Base-by-base conservation (phyloP, 1,140 invertebrate genomes). In the Bombus confusus region DNA sequence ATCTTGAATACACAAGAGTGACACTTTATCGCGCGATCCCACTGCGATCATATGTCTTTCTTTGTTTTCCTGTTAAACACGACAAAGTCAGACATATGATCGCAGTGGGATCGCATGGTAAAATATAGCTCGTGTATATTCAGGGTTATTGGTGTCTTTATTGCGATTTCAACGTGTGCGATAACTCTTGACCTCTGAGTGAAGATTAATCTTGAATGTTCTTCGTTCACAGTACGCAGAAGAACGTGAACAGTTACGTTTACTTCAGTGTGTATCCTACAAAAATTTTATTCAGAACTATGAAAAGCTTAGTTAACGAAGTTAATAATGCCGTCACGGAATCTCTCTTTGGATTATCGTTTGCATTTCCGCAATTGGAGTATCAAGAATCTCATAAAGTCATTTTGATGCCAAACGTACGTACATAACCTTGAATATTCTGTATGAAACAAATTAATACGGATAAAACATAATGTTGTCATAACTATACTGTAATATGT, bases 261-360 rank as follows among this genome's bases (percentile, higher is more conserved):
- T 31, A 25, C 34, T 34, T 8, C 13, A n/a, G 22, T 28, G 34
- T 8, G 41, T 69, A 47, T n/a, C 1, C 47, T 9, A 68, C 22
- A 1, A 34, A 31, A 28, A 12, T 37, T 28, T 43, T 8, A 18
- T 13, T 43, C 12, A 57, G 9, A 69, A 76, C 28, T 1, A 83
- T 87, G 43, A 97, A 97, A 91, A 97, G 97, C 91, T 94, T 98
- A 18, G 95, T 98, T 13, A 98, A 97, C 90, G 93, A 95, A 0
- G 93, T 96, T 5, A 96, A 97, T 66, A 94, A 95, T 22, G 96
- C 96, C 83, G 97, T 98, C 13, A 96, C 97, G 78, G 97, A 98
- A 87, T 96, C 96, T 41, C 93, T 98, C 28, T 94, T 95, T 9
- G 98, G 97, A 10, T 94, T 97, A 28, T 96, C 97, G 52, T 94